Base-by-base conservation (phyloP, 2,797 vertebrate genomes). In the Erpetoichthys calabaricus region DNA sequence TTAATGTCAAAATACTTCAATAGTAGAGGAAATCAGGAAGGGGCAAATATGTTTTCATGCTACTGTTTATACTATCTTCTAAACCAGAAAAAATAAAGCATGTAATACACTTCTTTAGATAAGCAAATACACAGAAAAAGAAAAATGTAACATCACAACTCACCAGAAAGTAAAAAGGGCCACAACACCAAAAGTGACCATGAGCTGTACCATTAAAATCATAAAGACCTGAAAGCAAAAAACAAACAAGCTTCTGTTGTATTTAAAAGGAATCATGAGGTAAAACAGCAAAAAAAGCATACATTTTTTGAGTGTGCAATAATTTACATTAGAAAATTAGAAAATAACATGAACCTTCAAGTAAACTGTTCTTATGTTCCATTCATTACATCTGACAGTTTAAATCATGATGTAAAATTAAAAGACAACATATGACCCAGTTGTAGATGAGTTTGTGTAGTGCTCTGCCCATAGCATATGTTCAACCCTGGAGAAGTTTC, bases 151-250 rank as follows among this genome's bases (percentile, higher is more conserved):
- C 45, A n/a, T 7, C 8, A 25, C 46, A 3, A 53, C 59, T 60
- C 57, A 73, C 71, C 65, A 70, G 63, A 75, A 75, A 5, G 68
- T 71, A 56, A 75, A 75, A 44, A 75, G 64, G 3, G 73, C 70
- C 59, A 75, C 73, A 44, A 73, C 62, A 4, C 63, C 60, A 55
- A 75, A 73, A 4, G 73, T 75, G 60, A 71, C 71, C 66, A 73
- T 60, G 43, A 74, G 69, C 63, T 74, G 73, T 47, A 67, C 62
- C 73, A 73, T 73, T 51, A 75, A 66, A 46, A 73, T 75, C 51
- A 66, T 62, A 60, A 73, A 75, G 25, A 75, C 73, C 71, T 75
- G 53, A 6, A n/a, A 43, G 44, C 47, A 59, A 41, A 10, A 45
- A 41, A 59, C 51, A 8, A 45, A 54, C 42, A 10, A 7, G 45